Base-by-base conservation (phyloP, 2,113 vertebrate genomes). In the Propithecus coquereli region DNA sequence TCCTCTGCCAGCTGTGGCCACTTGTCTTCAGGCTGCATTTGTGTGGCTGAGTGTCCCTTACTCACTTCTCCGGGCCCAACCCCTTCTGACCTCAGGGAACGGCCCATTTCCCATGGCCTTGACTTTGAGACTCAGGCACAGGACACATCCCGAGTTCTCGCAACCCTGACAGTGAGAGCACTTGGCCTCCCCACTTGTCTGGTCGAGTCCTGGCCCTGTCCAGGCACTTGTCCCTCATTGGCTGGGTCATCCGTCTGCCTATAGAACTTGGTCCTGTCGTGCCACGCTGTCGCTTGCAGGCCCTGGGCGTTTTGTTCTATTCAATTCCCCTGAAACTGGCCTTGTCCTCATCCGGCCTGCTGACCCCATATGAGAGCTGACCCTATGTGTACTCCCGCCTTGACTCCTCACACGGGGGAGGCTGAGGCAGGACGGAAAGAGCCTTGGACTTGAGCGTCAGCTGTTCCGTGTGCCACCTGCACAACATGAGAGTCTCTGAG, bases 11-110 rank as follows among this genome's bases (percentile, higher is more conserved):
- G 47, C 50, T 5, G 0, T 17, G 57, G 14, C 10, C 16, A 9
- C 70, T 12, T 8, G 52, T 40, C 71, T 40, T 3, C 16, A 23
- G 9, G 4, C 0, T 22, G 43, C 27, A 18, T 22, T 5, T 34
- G 6, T 13, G 25, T 10, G 68, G 17, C 13, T n/a, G 61, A 43
- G 63, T 30, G 1, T 22, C 54, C 25, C 63, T 37, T 1, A 25
- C 17, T 10, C 22, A 32, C 20, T 30, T 63, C 1, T 3, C 77
- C 2, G 0, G 0, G 11, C 6, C 1, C 13, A 1, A 18, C 30
- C 4, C 8, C 12, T 80, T 25, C 25, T 12, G n/a, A 17, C 3
- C 18, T n/a, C 65, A 8, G 32, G 32, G 6, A 25, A 18, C 0
- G 20, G 54, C 17, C 2, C 0, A 0, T 12, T 40, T 85, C 85